phyloP scores from a whole-genome alignment of 2,888 invertebrate genomes.

The Chrysolina haemoptera region DNA sequence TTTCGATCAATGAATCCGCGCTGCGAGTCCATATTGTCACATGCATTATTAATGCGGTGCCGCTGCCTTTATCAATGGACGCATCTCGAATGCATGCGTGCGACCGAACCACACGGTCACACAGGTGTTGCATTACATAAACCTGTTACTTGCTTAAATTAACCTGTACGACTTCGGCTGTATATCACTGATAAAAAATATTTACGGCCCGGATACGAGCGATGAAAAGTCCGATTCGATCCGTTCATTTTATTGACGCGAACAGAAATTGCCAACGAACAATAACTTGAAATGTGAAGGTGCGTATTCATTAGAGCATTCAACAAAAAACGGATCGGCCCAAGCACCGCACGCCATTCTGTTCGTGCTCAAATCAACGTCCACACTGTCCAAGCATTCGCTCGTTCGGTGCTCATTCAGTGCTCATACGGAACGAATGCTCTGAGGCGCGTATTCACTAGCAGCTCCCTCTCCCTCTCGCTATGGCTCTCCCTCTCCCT shows the following conservation, averaged over 20 bases:
- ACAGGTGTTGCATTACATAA: conserved; percentile 39
- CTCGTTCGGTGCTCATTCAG: too few species aligned
- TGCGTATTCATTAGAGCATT: too few species aligned
- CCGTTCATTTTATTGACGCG: neutral
- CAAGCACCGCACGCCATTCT: too few species aligned
- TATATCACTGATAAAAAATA: conserved; percentile 46
- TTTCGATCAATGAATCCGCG: conserved; percentile 16
- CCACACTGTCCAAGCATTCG: too few species aligned
- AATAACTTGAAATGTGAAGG: neutral
- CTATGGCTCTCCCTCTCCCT: too few species aligned
- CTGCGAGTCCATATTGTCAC: conserved; percentile 18
- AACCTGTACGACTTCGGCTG: conserved; percentile 36
- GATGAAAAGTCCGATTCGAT: conserved; percentile 10
- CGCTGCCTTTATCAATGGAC: conserved; percentile 36
- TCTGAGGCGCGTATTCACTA: too few species aligned
- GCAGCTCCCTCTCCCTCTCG: too few species aligned
- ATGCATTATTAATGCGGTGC: conserved; percentile 21
- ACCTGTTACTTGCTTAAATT: conserved; percentile 44
- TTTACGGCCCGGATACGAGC: neutral
- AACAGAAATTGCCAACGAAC: neutral
- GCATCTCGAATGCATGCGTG: conserved; percentile 32
- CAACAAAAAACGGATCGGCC: too few species aligned
- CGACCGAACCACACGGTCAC: conserved; percentile 35
- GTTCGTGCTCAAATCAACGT: too few species aligned
- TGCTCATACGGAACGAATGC: too few species aligned